Evolutionary conservation across 2,888 invertebrate genomes (phyloP), one percentile per base, ranked within the genome.

Genomic region (Eupithecia abbreviata): DNA sequence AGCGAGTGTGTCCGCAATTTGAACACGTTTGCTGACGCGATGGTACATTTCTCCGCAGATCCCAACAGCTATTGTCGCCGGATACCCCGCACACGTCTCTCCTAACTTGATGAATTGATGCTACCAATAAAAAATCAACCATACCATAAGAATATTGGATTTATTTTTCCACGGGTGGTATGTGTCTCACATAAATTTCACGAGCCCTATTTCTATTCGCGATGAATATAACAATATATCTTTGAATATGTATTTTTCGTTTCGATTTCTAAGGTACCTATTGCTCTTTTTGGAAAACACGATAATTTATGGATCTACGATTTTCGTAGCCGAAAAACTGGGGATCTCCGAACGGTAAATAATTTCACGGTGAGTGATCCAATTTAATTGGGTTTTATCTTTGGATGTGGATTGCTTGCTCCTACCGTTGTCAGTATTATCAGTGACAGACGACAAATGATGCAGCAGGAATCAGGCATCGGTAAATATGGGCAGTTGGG

Each of bases 361-460:
- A 93, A 93, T 94, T 93, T 93, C 90, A 93, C 93, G 93, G 92
- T 82, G 86, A 90, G 89, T 92, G 91, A 88, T 90, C 92, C 90
- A 89, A 93, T 93, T 92, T 93, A 93, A 94, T 94, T 93, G 93
- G 91, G 88, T 90, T 91, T 92, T 92, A 92, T 91, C 91, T 91
- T 93, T 47, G 69, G 47, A 47, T 89, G 86, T 90, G 90, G 88
- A 88, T 86, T 88, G 81, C 82, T 82, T 83, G 86, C 79, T 84
- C 80, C 81, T 85, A 92, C 93, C 93, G 90, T 91, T 90, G 92
- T 94, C 93, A 93, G 89, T 85, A 86, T 83, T 85, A 79, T 81
- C 83, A 82, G 85, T 89, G 93, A 93, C 92, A 90, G 90, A 86
- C 87, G 89, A 92, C 92, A 92, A 92, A 93, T 93, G 92, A 91